Percentiles rank a stretch among this genome's conserved stretches.
Conservation (phyloP, 2,888 invertebrate species). For the Buathra laborator region DNA sequence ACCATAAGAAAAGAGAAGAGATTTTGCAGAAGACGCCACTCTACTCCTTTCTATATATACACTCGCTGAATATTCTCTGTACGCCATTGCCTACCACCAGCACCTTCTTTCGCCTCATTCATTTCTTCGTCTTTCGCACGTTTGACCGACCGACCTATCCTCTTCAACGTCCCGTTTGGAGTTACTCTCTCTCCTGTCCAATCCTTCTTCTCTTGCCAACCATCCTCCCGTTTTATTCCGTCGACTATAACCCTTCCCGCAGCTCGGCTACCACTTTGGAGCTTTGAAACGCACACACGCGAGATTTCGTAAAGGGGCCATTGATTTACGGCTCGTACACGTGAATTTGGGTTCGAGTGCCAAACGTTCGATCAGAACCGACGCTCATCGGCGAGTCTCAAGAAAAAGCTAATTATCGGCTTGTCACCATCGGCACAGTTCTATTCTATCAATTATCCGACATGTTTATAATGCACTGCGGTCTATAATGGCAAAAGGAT, state of each 20-base stretch:
- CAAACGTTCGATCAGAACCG: conserved; percentile 8
- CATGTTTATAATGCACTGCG: not conserved
- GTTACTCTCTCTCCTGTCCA: conserved; percentile 19
- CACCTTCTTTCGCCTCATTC: conserved; percentile 43
- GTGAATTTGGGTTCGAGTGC: conserved; percentile 54
- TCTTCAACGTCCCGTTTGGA: conserved; percentile 40
- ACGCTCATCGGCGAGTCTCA: conserved; percentile 45
- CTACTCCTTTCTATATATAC: conserved; percentile 48
- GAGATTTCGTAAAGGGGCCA: conserved; percentile 67
- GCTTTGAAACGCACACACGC: conserved; percentile 38
- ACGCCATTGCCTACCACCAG: conserved; percentile 65
- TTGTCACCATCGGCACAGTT: not conserved
- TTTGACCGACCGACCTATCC: conserved; percentile 32
- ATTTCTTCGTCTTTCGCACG: conserved; percentile 55
- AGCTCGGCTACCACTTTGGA: conserved; percentile 59
- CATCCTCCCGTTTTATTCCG: conserved; percentile 50
- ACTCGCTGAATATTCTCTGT: conserved; percentile 49
- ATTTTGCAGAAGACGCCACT: conserved; percentile 30
- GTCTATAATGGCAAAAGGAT: not conserved
- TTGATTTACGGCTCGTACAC: conserved; percentile 66
- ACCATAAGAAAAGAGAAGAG: conserved; percentile 25
- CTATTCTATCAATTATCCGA: not conserved
- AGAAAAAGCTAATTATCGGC: conserved; percentile 14
- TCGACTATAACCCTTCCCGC: conserved; percentile 40
- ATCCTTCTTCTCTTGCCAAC: conserved; percentile 56